phyloP scores from a whole-genome alignment of 2,888 invertebrate species.

The Hirtodrosophila alboralis region DNA sequence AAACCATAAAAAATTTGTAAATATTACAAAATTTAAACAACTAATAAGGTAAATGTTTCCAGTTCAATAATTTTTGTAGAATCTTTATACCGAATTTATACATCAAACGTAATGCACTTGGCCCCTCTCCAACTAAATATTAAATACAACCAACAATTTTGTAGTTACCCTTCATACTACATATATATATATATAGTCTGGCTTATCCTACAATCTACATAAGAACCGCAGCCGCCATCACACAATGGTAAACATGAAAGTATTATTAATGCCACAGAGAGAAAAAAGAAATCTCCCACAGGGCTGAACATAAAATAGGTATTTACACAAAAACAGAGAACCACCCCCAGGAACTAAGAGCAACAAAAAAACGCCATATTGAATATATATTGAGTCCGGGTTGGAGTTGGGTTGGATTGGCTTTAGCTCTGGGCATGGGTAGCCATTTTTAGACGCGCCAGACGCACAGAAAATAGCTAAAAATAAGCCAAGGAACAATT shows the following conservation, averaged over 20 bases:
- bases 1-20: no score
- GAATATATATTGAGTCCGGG: constrained; percentile 47
- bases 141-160: constrained; percentile 34
- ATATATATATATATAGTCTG: no score
- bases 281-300: constrained; percentile 65
- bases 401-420: constrained; percentile 6
- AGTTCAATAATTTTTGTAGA: neutral
- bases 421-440: constrained; percentile 20
- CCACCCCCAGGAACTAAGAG: constrained; percentile 48
- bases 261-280: constrained; percentile 59
- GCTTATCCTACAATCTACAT: constrained; percentile 61
- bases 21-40: no score
- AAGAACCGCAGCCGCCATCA: constrained; percentile 52
- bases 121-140: constrained; percentile 2
- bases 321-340: constrained; percentile 52
- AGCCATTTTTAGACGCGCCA: constrained; percentile 75
- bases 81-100: neutral
- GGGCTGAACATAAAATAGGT: constrained; percentile 72
- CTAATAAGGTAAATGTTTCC: no score
- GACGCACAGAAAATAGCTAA: constrained; percentile 54
- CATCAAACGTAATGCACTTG: constrained; percentile 7
- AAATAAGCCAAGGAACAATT: constrained; percentile 61
- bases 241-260: constrained; percentile 58
- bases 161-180: constrained; percentile 34
- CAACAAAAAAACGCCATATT: constrained; percentile 61